Percentiles rank a stretch among this genome's conserved stretches.
Evolutionary conservation across 2,113 vertebrate genomes (phyloP).

Genomic region (Athene cunicularia): DNA sequence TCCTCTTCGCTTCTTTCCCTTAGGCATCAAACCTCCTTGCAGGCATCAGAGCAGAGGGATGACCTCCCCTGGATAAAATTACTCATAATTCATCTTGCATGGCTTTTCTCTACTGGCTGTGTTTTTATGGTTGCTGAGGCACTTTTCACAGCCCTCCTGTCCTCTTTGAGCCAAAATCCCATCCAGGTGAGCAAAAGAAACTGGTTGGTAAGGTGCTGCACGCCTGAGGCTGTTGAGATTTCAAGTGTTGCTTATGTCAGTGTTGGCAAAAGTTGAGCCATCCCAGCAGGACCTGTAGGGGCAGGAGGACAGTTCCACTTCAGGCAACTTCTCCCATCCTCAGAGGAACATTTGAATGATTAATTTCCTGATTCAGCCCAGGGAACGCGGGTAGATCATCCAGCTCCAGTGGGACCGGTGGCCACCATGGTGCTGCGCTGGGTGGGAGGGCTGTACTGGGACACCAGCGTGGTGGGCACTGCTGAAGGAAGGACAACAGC

Average conservation of each 20-base stretch:
- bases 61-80: not conserved
- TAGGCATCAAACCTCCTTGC: not conserved
- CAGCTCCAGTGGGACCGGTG: accelerated
- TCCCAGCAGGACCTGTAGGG: not conserved
- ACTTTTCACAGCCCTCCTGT: not conserved
- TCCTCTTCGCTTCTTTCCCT: accelerated
- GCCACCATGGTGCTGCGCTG: accelerated
- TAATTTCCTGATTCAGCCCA: not conserved
- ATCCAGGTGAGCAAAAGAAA: not conserved
- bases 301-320: not conserved
- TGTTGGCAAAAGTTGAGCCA: not conserved
- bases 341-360: not conserved
- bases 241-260: not conserved
- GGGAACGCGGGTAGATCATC: not conserved
- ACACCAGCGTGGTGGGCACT: not conserved
- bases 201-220: not conserved
- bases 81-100: not conserved
- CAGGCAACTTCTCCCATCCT: not conserved
- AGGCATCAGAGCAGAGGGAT: not conserved
- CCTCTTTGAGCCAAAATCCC: not conserved
- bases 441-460: accelerated
- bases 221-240: not conserved
- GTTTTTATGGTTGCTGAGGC: not conserved
- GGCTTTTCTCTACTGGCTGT: not conserved
- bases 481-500: accelerated